Evolutionary conservation across 2,113 vertebrate species (phyloP).

Genomic region (Gavialis gangeticus): DNA sequence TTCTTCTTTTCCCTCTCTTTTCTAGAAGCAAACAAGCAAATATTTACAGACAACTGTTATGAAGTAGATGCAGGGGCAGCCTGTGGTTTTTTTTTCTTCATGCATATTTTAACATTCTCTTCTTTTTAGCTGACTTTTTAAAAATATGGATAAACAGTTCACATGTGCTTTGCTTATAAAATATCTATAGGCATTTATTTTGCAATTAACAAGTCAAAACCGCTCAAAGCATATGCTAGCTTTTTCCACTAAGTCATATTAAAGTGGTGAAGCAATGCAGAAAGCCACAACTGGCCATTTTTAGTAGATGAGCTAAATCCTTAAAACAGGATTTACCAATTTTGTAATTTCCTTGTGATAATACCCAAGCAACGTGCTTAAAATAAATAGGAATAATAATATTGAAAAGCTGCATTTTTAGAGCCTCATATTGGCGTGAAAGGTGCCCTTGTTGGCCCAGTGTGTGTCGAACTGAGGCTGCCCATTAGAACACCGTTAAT

Average conservation of each 20-base stretch:
- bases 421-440: conserved; percentile 4
- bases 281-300: conserved; percentile 41
- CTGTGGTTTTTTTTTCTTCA: conserved; percentile 17
- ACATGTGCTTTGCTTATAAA: conserved; percentile 35
- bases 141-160: background rate
- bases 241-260: conserved; percentile 56
- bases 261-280: conserved; percentile 32
- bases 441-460: background rate
- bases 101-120: background rate
- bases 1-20: background rate
- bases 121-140: background rate
- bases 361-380: conserved; percentile 8
- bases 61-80: background rate
- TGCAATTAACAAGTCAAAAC: conserved; percentile 67
- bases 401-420: background rate
- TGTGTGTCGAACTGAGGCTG: background rate
- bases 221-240: conserved; percentile 19
- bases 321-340: conserved; percentile 48
- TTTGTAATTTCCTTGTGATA: conserved; percentile 52
- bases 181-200: conserved; percentile 65
- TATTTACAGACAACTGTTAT: background rate
- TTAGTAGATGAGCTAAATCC: conserved; percentile 36
- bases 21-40: conserved; percentile 14
- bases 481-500: background rate
- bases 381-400: background rate